Base-by-base conservation (phyloP, 2,113 vertebrate species). In the Indri indri region DNA sequence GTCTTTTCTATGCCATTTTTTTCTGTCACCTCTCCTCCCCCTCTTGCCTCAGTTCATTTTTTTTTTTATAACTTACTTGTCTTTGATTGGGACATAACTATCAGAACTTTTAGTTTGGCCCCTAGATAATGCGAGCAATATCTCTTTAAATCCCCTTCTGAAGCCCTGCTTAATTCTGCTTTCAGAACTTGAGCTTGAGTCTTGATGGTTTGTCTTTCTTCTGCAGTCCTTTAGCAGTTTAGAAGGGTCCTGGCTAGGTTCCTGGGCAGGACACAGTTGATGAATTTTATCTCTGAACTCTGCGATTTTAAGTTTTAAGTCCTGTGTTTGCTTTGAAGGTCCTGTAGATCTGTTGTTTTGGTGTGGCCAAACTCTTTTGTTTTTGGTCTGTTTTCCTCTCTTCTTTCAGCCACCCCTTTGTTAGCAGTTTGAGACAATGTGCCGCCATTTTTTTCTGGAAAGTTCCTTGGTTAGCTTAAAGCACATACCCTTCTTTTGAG, bases 401-500 rank as follows among this genome's bases (percentile, higher is more conserved):
- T 82, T 50, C 47, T 34, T 68, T 81, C n/a, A 84, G 10, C 30
- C 17, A 85, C 45, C 17, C 0, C 57, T 93, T 92, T 66, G 57
- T 80, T 91, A 80, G 50, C 11, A 42, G 9, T 87, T 70, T 76
- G 40, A 93, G 27, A 80, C 66, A 87, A n/a, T 93, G 40, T 68
- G 47, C 23, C 17, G 13, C 14, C 50, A 20, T 79, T 57, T 50
- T 63, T 61, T 63, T 2, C n/a, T 45, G 18, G 8, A 70, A 81
- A 77, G 45, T 82, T 66, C 17, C n/a, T 96, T 73, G 47, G 40
- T 93, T 93, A 88, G 13, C n/a, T 82, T 61, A 68, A 93, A 94
- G 37, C 42, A 74, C 32, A 74, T 30, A 73, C 22, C 9, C 18
- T 90, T 94, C 32, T 61, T 93, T 73, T 34, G 42, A 87, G 25